phyloP scores from a whole-genome alignment of 2,888 invertebrate genomes.

The Petrolisthes cinctipes region DNA sequence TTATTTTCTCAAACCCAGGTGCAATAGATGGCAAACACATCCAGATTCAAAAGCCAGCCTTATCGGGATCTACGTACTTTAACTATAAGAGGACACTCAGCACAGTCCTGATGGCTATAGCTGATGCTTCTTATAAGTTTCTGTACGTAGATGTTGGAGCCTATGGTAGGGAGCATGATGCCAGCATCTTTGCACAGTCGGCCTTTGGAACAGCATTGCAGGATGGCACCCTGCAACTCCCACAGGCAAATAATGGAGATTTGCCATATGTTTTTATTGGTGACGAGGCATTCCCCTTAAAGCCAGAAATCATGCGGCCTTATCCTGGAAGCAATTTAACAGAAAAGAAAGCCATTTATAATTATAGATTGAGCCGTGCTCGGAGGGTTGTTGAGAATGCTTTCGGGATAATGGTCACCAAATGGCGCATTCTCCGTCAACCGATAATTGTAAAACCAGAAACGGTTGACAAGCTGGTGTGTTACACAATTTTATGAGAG shows the following conservation, averaged over 20 bases:
- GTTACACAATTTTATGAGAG: background rate
- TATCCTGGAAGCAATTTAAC: background rate
- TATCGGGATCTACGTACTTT: background rate
- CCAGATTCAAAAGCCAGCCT: background rate
- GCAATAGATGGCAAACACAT: conserved; percentile 5
- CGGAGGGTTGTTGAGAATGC: background rate
- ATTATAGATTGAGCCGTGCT: background rate
- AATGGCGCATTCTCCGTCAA: conserved; percentile 11
- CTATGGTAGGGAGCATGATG: conserved; percentile 1
- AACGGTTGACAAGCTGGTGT: background rate
- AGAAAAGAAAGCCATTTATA: background rate
- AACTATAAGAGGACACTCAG: conserved; percentile 11
- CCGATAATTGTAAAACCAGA: background rate
- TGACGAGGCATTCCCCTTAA: too few species aligned
- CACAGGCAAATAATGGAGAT: background rate
- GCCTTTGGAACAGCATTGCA: background rate
- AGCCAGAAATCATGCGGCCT: background rate
- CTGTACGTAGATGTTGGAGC: background rate
- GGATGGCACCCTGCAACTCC: conserved; percentile 5
- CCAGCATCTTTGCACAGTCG: background rate
- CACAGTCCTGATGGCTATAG: background rate
- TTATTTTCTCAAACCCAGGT: conserved; percentile 1
- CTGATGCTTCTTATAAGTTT: background rate
- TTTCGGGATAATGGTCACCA: background rate
- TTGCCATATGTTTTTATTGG: too few species aligned